Evolutionary conservation across 2,888 invertebrate genomes (phyloP).

Genomic region (Lycocerus yunnanus): DNA sequence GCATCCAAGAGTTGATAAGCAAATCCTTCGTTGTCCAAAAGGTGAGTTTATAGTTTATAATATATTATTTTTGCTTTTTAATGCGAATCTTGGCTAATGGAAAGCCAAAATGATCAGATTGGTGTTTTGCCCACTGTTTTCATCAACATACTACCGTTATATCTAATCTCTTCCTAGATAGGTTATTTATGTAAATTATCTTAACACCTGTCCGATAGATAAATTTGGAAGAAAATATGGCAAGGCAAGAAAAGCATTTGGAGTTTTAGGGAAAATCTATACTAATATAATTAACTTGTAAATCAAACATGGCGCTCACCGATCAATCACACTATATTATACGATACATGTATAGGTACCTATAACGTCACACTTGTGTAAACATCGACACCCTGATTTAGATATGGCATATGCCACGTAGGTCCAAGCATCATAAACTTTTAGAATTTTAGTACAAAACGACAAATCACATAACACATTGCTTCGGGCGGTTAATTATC

Average conservation of each 20-base stretch:
- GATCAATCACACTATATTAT: constrained; percentile 23
- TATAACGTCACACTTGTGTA: constrained; percentile 26
- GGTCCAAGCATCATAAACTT: neutral
- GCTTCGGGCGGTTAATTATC: neutral
- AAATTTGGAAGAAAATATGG: constrained; percentile 12
- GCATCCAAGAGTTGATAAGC: neutral
- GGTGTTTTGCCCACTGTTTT: neutral
- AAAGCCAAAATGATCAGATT: neutral
- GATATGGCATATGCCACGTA: constrained; percentile 28
- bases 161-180: constrained; percentile 30
- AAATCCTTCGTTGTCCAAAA: neutral
- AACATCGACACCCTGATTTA: constrained; percentile 18
- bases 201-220: constrained; percentile 21
- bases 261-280: neutral
- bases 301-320: constrained; percentile 25
- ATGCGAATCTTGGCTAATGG: neutral
- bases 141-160: constrained; percentile 8
- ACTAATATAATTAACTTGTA: neutral
- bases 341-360: neutral
- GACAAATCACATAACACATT: neutral
- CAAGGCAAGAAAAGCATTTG: neutral
- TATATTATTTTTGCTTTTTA: neutral
- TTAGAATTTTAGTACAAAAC: neutral
- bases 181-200: constrained; percentile 26
- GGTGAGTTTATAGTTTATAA: neutral